These are phyloP conservation scores for Carassius carassius DNA, from an alignment of 2,113 vertebrate genomes.

Conservation along the genomic window DNA sequence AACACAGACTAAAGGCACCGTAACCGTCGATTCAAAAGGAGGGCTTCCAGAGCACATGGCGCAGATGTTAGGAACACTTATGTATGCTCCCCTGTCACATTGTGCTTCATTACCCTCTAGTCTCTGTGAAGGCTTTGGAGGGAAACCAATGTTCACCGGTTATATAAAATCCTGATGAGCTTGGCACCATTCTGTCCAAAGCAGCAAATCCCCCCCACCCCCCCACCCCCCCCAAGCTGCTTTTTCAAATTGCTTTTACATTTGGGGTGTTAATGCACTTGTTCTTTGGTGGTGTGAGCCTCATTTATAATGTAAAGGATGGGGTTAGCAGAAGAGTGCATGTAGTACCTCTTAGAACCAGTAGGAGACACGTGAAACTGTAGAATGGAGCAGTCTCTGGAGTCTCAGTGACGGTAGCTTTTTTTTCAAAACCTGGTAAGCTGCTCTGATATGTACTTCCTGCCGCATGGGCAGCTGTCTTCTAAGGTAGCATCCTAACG, in stretches of 20 bases:
- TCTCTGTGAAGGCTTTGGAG: slow-evolving; percentile 36
- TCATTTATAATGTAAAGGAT: slow-evolving; percentile 1
- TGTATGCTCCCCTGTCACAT: background rate
- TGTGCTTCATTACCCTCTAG: slow-evolving; percentile 32
- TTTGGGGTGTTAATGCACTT: background rate
- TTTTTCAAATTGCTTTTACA: background rate
- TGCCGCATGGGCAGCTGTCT: no score
- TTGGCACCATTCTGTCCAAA: slow-evolving; percentile 40
- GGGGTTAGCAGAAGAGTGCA: background rate
- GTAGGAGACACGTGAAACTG: slow-evolving; percentile 37
- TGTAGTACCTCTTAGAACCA: slow-evolving; percentile 46
- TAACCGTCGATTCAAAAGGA: slow-evolving; percentile 6
- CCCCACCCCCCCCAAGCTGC: no score
- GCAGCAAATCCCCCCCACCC: slow-evolving; percentile 2
- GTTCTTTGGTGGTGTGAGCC: background rate
- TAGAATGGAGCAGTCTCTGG: background rate
- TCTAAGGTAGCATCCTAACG: no score
- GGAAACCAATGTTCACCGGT: slow-evolving; percentile 27
- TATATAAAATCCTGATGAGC: slow-evolving; percentile 46
- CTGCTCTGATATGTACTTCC: no score
- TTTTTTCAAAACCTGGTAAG: no score
- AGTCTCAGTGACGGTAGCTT: background rate
- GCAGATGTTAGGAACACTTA: slow-evolving; percentile 4
- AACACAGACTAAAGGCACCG: slow-evolving; percentile 17
- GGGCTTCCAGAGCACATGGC: background rate